Percentiles rank a stretch among this genome's conserved stretches.
Conservation (phyloP, 2,113 vertebrate species). For the Clupea harengus region DNA sequence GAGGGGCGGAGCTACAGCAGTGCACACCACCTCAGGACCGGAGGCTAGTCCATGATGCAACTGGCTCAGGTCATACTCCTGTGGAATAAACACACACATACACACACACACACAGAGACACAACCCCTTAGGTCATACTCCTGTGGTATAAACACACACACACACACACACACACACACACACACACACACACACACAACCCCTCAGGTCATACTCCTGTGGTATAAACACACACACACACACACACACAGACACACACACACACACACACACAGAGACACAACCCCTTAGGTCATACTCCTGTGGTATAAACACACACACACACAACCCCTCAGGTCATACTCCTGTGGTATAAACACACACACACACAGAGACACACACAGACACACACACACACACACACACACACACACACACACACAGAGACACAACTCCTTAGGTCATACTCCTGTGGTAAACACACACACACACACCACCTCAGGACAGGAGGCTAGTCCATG, state of each 20-base stretch:
- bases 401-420: not conserved
- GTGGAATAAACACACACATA: not conserved
- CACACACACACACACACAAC: slow-evolving; percentile 4
- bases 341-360: not conserved
- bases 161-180: not conserved
- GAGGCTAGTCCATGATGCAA: not conserved
- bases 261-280: no score
- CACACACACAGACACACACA: not conserved
- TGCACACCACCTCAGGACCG: not conserved
- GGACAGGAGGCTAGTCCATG: slow-evolving; percentile 1
- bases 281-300: no score
- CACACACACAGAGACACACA: no score
- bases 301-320: no score
- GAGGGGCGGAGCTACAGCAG: not conserved
- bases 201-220: no score
- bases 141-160: no score
- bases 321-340: slow-evolving; percentile 18
- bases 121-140: no score
- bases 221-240: no score
- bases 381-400: no score
- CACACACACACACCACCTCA: not conserved
- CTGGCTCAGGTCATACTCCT: slow-evolving; percentile 5
- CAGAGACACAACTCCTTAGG: no score
- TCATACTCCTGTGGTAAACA: no score
- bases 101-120: slow-evolving; percentile 2